A percentile compares a stretch with the other conserved stretches of the same genome.
Evolutionary conservation across 2,888 invertebrate species (phyloP).

Genomic region (Tryphoninae sp.): DNA sequence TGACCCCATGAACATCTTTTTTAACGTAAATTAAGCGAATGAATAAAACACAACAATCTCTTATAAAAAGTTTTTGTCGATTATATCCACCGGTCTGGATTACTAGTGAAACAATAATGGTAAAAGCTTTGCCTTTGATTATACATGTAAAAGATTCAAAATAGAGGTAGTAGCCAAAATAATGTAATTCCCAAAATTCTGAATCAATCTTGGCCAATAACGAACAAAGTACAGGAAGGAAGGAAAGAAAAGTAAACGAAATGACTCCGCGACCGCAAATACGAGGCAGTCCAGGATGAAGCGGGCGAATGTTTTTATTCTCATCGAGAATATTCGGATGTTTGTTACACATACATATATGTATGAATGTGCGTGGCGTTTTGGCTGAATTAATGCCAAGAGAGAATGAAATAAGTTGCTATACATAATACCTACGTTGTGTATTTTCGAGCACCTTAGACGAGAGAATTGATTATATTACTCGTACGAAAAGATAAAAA

Average conservation of each 20-base stretch:
- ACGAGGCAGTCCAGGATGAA: background rate
- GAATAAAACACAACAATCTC: too few relatives aligned
- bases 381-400: background rate
- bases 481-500: constrained; percentile 26
- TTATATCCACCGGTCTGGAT: too few relatives aligned
- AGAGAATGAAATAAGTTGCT: constrained; percentile 14
- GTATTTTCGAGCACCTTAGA: constrained; percentile 30
- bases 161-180: background rate
- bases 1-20: too few relatives aligned
- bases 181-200: background rate
- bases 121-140: background rate
- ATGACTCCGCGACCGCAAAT: background rate
- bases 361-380: background rate
- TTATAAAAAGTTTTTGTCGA: background rate
- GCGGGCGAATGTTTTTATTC: background rate
- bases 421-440: constrained; percentile 13
- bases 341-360: background rate
- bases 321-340: background rate
- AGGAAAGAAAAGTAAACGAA: background rate
- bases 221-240: background rate
- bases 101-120: too few relatives aligned
- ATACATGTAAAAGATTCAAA: background rate
- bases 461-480: constrained; percentile 34
- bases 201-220: background rate
- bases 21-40: too few relatives aligned